Evolutionary conservation across 2,888 invertebrate genomes (phyloP), one percentile per base, ranked within the genome.

Genomic region (Masnerella sp.): DNA sequence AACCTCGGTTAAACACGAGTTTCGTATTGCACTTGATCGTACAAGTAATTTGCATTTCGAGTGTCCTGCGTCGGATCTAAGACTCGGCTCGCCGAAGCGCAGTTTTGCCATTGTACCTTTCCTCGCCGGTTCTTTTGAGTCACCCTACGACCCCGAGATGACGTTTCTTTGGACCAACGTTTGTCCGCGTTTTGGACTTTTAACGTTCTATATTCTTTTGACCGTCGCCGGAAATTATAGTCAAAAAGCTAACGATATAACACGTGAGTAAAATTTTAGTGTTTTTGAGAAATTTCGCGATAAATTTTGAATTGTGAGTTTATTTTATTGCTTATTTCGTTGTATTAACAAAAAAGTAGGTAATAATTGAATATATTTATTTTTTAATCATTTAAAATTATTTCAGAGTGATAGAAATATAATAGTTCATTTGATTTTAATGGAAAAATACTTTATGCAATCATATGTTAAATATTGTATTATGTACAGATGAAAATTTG

Each of bases 1-100:
- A 73, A 72, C 64, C 76, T 75, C 74, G 28, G 73, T 47, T 58
- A 64, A 72, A 72, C 58, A 49, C 28, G 49, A 64, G 74, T 74
- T 69, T 69, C 69, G 40, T 54, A 59, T 61, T 45, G 74, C 59
- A 59, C 61, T 65, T 61, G 61, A 70, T 74, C 65, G 67, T 56
- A 54, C 65, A 47, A 42, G 32, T 54, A 51, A 70, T 70, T 69
- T 56, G 56, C 69, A 70, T 49, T 54, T 74, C 61, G 58, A 61
- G 54, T 65, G 43, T 54, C 52, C 49, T 17, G 52, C 52, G 43
- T 47, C 30, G 38, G 22, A 14, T 28, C 38, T 28, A 8, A 43
- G 38, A 17, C 47, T 22, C 25, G 38, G 14, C 42, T 40, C 45
- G 59, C 65, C 58, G 45, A 49, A 54, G 32, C 52, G 59, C 65